Conservation (phyloP, 2,888 invertebrate genomes). For the Drosophila imparisetae region DNA sequence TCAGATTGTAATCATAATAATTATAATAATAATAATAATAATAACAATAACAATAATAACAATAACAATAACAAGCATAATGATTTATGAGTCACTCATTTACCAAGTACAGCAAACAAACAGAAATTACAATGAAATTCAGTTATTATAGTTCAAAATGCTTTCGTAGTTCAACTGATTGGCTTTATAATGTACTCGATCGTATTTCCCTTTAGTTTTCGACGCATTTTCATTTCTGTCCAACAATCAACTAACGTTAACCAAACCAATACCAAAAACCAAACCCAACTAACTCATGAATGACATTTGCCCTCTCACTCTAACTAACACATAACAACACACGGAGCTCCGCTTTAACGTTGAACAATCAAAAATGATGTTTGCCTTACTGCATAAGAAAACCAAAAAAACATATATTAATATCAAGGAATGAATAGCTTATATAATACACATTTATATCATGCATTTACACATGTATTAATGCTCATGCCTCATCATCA, state of each 20-base stretch:
- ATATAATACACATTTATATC: background rate
- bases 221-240: constrained; percentile 42
- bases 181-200: constrained; percentile 53
- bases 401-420: background rate
- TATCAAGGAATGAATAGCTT: constrained; percentile 10
- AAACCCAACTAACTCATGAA: constrained; percentile 14
- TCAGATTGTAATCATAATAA: constrained; percentile 81
- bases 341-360: too few relatives aligned
- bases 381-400: too few relatives aligned
- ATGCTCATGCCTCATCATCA: constrained; percentile 6
- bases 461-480: background rate
- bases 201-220: constrained; percentile 43
- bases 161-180: constrained; percentile 73
- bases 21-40: constrained; percentile 45
- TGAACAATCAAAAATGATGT: too few relatives aligned
- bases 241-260: constrained; percentile 42
- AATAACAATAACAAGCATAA: constrained; percentile 44
- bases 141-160: constrained; percentile 42
- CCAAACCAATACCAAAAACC: constrained; percentile 28
- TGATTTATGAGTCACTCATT: constrained; percentile 37
- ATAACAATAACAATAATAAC: constrained; percentile 40
- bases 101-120: constrained; percentile 8
- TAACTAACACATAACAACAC: background rate
- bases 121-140: constrained; percentile 2
- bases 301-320: background rate